Conservation (phyloP, 2,888 invertebrate genomes). For the Cephus spinipes region DNA sequence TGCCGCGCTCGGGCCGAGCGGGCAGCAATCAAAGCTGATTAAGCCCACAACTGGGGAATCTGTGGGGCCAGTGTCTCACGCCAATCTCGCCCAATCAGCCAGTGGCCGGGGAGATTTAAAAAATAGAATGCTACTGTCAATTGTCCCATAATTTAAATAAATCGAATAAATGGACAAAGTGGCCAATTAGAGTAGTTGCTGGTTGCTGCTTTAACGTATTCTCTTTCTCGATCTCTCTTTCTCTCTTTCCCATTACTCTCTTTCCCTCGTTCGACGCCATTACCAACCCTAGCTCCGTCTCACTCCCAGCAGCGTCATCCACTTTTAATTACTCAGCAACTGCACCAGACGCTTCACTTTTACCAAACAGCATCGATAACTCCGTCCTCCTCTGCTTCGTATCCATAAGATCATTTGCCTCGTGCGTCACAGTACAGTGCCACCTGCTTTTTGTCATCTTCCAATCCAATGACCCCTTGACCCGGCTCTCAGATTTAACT, state of each 20-base stretch:
- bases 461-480: not conserved
- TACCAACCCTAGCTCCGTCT: not conserved
- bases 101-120: constrained; percentile 66
- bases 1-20: constrained; percentile 24
- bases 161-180: constrained; percentile 68
- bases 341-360: not conserved
- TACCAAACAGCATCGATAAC: not conserved
- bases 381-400: not conserved
- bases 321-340: not conserved
- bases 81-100: constrained; percentile 66
- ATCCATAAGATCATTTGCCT: not conserved
- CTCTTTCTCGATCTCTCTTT: constrained; percentile 48
- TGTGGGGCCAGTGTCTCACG: constrained; percentile 67
- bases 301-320: not conserved
- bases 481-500: not conserved
- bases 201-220: constrained; percentile 61
- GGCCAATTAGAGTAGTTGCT: constrained; percentile 67
- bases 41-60: constrained; percentile 68
- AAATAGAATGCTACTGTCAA: constrained; percentile 68
- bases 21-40: constrained; percentile 66
- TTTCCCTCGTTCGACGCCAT: not conserved
- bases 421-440: not conserved
- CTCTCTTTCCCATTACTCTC: constrained; percentile 4
- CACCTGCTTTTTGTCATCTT: not conserved
- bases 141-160: constrained; percentile 68